Evolutionary conservation across 2,888 invertebrate species (phyloP), one percentile per base, ranked within the genome.

Genomic region (Saturnia japonica): DNA sequence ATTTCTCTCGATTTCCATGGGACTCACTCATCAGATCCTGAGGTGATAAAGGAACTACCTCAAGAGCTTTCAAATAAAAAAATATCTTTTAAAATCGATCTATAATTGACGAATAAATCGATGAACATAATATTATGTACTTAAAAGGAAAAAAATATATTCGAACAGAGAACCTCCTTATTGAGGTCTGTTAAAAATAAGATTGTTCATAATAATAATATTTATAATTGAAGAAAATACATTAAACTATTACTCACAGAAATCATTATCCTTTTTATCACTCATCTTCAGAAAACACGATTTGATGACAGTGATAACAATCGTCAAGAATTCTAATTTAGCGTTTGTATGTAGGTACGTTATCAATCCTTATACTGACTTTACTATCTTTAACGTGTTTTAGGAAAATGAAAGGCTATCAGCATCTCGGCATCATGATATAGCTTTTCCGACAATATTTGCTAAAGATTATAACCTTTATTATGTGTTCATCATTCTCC

Each of bases 381-480:
- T 60, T 75, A 74, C 79, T 80, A 82, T 81, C 78, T 77, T 78
- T 74, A 74, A 75, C 79, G 74, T 80, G 83, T 78, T 83, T 85
- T 74, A 80, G 82, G 85, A 82, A 85, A 86, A 84, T 85, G 82
- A 77, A 80, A 82, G 81, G 74, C 81, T 77, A 80, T 79, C 82
- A 82, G 79, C 83, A 80, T 76, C 82, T 78, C 78, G 70, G 76
- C 79, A 74, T 84, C 82, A 82, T 60, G 28, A 60, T 85, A 87
- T 85, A 86, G 68, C 75, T 76, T 78, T 83, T 75, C 78, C 76
- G 81, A 81, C 86, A 84, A 88, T 91, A 87, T 93, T 91, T 88
- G 91, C 93, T 83, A 85, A 89, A 91, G 92, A 92, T 91, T 90
- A 88, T 73, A 77, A 73, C 74, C 77, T 77, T 84, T 78, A 60